Base-by-base conservation (phyloP, 1,140 invertebrate genomes). In the Aphidius ervi region DNA sequence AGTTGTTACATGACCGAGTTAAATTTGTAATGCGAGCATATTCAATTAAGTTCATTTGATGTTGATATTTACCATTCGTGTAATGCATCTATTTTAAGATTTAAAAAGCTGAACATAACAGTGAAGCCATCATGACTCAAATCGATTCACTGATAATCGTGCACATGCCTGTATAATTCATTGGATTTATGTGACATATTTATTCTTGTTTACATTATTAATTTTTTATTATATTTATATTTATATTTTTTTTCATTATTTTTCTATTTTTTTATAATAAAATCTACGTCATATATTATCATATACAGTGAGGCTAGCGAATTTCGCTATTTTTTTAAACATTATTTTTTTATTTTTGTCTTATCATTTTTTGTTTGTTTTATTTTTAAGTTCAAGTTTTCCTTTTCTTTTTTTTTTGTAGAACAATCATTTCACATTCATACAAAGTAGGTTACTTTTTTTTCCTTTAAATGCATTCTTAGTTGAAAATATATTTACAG, bases 91-190 rank as follows among this genome's bases (percentile, higher is more conserved):
- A 31, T 31, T 31, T 31, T 3, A 31, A 31, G 23, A 31, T 31
- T 31, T 31, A 31, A 31, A 31, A 31, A 31, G 23, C 23, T 31
- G 23, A 1, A 53, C 40, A 8, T 41, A 56, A 56, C 45, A 41
- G 41, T 49, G n/a, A 58, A 58, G 56, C 56, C 16, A 16, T 58
- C 46, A 58, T 48, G 2, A n/a, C 23, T 58, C 37, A 9, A 39
- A 46, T 58, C 46, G 23, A 58, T 58, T 49, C 40, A 49, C 56
- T 45, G 46, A 58, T 58, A 58, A 49, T 47, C 56, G 46, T 41
- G 46, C 47, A 47, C 49, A 41, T 54, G 52, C 41, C 52, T 54
- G 40, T 54, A 10, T 54, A 9, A 41, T 54, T 31, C 23, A 31
- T 31, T 31, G 23, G 4, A 31, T 31, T 31, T 31, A 31, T 31